Conservation (phyloP, 2,113 vertebrate genomes). For the Kryptolebias marmoratus region DNA sequence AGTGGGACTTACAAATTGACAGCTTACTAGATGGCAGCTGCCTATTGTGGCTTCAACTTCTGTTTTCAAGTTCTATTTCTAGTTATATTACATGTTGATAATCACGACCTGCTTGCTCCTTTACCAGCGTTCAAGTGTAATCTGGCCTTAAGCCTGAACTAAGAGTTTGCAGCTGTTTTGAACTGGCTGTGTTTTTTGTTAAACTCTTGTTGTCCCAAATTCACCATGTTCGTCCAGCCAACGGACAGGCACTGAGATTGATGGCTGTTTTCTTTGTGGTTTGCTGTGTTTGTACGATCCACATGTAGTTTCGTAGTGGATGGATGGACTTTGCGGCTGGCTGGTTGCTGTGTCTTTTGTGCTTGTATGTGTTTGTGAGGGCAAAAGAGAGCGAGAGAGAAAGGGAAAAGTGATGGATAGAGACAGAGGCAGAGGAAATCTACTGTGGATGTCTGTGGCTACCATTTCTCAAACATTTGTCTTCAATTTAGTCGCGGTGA, state of each 20-base stretch:
- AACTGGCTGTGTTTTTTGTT: slow-evolving; percentile 56
- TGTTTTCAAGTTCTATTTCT: too few species aligned
- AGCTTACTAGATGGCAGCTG: too few species aligned
- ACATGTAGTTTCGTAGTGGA: slow-evolving; percentile 42
- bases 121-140: not conserved
- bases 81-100: too few species aligned
- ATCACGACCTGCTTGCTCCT: not conserved
- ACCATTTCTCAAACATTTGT: not conserved
- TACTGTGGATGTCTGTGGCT: slow-evolving; percentile 29
- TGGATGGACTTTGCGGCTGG: slow-evolving; percentile 24
- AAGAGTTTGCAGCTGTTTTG: slow-evolving; percentile 57
- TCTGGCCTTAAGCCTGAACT: slow-evolving; percentile 9
- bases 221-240: slow-evolving; percentile 45
- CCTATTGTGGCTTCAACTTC: too few species aligned
- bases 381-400: not conserved
- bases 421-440: not conserved
- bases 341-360: slow-evolving; percentile 26
- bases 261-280: slow-evolving; percentile 64
- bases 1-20: too few species aligned
- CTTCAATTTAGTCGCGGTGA: slow-evolving; percentile 7
- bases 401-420: slow-evolving; percentile 2
- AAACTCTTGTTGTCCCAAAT: slow-evolving; percentile 40
- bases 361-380: slow-evolving; percentile 4
- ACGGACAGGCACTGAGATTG: slow-evolving; percentile 57
- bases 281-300: slow-evolving; percentile 51